Base-by-base conservation (phyloP, 2,797 vertebrate genomes). In the Alectoris magna region DNA sequence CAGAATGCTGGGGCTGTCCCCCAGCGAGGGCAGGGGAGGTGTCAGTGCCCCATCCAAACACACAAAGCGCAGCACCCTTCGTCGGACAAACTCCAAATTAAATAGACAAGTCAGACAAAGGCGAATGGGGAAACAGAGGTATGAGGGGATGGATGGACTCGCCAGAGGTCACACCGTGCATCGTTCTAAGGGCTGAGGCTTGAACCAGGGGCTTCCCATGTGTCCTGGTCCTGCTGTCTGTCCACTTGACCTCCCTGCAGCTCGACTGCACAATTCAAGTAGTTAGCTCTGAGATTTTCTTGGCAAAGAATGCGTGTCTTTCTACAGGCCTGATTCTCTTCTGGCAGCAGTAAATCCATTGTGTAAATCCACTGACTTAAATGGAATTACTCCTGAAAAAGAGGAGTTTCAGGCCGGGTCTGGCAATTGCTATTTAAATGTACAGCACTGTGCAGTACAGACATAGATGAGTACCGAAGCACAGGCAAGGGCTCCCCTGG, bases 281-380 rank as follows among this genome's bases (percentile, higher is more conserved):
- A 95, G 95, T 96, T 96, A 94, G 93, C 91, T 96, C 89, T 88
- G 93, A 94, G 89, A 92, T 84, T 94, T 95, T 94, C 95, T 92
- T 95, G 93, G 94, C 93, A 93, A 95, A 82, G 90, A 84, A 91
- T 88, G 77, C 71, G 41, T 74, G 53, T 87, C 94, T 94, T 95
- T 94, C 93, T 93, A 66, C 80, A 90, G 93, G 91, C 95, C 91
- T 87, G 85, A 95, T 94, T 96, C 94, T 72, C 80, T 95, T 93
- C 95, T 93, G 95, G 94, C 93, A 95, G 92, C 83, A 23, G 87
- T 75, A 96, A 95, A 94, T 92, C 94, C 91, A 94, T 94, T 96
- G 96, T 96, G 95, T 95, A 96, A 96, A 96, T 91, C 89, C 87
- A 95, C 78, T 94, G 89, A 96, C 87, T 96, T 96, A 96, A 86